These are phyloP conservation scores for Poecilia velifera DNA, from an alignment of 2,797 vertebrate species.

Conservation along the genomic window DNA sequence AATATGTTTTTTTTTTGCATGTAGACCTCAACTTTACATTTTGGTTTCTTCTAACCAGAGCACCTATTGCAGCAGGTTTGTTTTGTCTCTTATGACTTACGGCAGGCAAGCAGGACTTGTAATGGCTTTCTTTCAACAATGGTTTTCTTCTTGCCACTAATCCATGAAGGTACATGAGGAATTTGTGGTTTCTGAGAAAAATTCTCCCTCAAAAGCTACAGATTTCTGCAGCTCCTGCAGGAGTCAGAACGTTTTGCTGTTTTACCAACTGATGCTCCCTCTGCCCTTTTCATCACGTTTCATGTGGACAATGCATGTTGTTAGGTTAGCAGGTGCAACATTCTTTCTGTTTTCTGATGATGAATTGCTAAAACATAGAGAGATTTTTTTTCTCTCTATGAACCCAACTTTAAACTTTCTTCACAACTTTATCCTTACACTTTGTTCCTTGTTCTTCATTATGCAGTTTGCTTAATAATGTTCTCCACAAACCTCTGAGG, in stretches of 20 bases:
- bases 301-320: not conserved
- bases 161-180: not conserved
- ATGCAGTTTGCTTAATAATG: not conserved
- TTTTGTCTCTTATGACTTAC: not conserved
- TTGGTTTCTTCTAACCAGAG: not conserved
- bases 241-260: not conserved
- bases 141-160: not conserved
- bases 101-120: not conserved
- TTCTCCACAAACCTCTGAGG: not conserved
- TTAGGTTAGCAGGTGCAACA: not conserved
- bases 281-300: not conserved
- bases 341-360: not conserved
- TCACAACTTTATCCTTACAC: not conserved
- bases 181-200: not conserved
- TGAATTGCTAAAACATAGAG: not conserved
- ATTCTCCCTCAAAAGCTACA: not conserved
- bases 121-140: not conserved
- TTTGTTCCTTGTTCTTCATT: not conserved
- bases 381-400: not conserved
- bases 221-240: not conserved
- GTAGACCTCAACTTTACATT: not conserved
- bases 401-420: not conserved
- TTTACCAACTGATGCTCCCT: not conserved
- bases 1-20: not conserved
- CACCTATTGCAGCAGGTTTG: not conserved